Evolutionary conservation across 2,797 vertebrate genomes (phyloP), one percentile per base, ranked within the genome.

Genomic region (Leptodactylus fallax): DNA sequence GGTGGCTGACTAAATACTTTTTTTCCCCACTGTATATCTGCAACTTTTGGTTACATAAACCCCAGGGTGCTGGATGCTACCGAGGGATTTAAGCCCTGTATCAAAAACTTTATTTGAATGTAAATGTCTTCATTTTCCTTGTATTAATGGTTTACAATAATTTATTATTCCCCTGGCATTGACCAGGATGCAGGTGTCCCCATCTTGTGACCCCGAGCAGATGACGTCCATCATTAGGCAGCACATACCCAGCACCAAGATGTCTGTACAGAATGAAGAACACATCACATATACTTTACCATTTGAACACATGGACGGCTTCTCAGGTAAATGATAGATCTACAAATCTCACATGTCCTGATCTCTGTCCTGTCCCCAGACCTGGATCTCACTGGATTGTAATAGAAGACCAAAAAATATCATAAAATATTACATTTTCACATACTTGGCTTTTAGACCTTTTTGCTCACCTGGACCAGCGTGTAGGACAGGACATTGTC

Each of bases 401-500:
- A 61, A n/a, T 61, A 61, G 6, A 61, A 65, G 17, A 3, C 1
- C 1, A 4, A 36, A 8, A 65, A 3, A 45, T 17, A 27, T 1
- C n/a, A 27, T 71, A 36, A 13, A 7, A 71, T 23, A 45, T 71
- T 17, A 74, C 17, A 1, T 49, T 10, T 47, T 74, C 21, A 45
- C 10, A 74, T 49, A 36, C 36, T 36, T 36, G 36, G 36, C 2
- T 36, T 36, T 74, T 49, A 74, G 71, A 74, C 45, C 71, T 74
- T 74, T 74, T 74, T 47, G 71, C 71, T 21, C 71, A 74, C 8
- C 45, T 74, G 71, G 71, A 74, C 45, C 13, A 17, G 12, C 17
- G 19, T 47, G 71, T 74, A 95, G 98, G 93, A 60, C 91, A 95
- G 91, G 97, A 97, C 0, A 93, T 99, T 71, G 95, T 95, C 92